Conservation (phyloP, 2,113 vertebrate genomes). For the Pachypanchax playfairii region DNA sequence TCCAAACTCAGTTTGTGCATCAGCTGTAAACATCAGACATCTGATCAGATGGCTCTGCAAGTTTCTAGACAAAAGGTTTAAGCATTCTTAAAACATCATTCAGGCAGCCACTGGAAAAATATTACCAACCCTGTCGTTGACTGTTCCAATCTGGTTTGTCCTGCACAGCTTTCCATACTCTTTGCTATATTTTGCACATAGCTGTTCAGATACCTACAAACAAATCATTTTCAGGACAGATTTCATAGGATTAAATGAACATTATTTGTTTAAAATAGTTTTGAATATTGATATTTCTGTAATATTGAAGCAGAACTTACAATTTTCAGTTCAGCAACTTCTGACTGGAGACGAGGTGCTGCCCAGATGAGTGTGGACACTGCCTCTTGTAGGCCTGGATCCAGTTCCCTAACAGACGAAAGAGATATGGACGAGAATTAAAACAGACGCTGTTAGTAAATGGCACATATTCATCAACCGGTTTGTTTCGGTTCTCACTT, state of each 20-base stretch:
- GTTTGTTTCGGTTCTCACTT: slow-evolving; percentile 85
- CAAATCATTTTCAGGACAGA: neutral
- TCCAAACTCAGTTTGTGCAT: slow-evolving; percentile 97
- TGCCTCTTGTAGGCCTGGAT: slow-evolving; percentile 93
- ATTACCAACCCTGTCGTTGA: slow-evolving; percentile 90
- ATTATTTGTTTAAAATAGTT: neutral
- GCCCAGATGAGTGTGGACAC: slow-evolving; percentile 98
- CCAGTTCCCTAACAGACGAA: slow-evolving; percentile 85
- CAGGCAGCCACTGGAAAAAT: neutral
- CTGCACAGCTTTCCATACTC: slow-evolving; percentile 97
- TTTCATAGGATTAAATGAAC: neutral
- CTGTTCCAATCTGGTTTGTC: slow-evolving; percentile 97
- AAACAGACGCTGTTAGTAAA: neutral
- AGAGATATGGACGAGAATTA: neutral
- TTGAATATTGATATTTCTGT: slow-evolving; percentile 53
- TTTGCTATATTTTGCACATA: slow-evolving; percentile 98
- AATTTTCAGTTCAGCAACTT: slow-evolving; percentile 92
- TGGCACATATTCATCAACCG: neutral
- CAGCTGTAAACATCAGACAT: slow-evolving; percentile 76
- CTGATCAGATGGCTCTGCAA: neutral
- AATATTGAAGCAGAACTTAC: slow-evolving; percentile 81
- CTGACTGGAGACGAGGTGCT: slow-evolving; percentile 92
- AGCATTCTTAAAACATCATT: slow-evolving; percentile 7
- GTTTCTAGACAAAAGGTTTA: neutral
- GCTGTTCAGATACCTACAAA: slow-evolving; percentile 92